Base-by-base conservation (phyloP, 2,888 invertebrate genomes). In the Xestobium rufovillosum region DNA sequence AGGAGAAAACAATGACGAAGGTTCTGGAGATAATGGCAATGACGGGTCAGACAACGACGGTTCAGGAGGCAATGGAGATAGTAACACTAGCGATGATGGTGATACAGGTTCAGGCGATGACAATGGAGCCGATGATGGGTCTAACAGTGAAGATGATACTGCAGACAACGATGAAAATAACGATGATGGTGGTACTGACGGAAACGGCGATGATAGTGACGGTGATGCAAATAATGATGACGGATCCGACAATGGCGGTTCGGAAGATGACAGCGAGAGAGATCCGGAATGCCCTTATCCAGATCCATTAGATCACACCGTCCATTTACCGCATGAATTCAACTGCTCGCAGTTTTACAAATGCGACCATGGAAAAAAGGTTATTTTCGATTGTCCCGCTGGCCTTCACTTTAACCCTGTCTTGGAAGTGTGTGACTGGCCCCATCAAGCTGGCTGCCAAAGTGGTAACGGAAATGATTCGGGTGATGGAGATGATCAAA, bases 111-210 rank as follows among this genome's bases (percentile, higher is more conserved):
- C 25, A 28, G 38, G 29, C 8, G 23, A 16, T 14, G 34, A 38
- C 19, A 30, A 31, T 29, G 13, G 12, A 11, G 26, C 33, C 4
- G 13, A 31, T 8, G 8, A 16, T 36, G 36, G 36, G 11, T 9
- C 38, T 9, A 44, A 43, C 23, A 41, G 38, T 32, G 42, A 40
- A 3, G 39, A 39, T 4, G 40, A 38, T 3, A 41, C 38, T 14
- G 41, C 36, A n/a, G 42, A 39, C 19, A 44, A 38, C 33, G 47
- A 50, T 10, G 38, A 42, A 35, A 31, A 32, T n/a, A 31, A 14
- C 8, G 11, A 28, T 28, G 6, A 28, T 28, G 6, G 8, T 9
- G 11, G 11, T 6, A 8, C 6, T 28, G 9, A 28, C 11, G 8
- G 6, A 9, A 28, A 28, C 28, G 8, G 6, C 8, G n/a, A 6